These are phyloP conservation scores for Lepus townsendii DNA, from an alignment of 2,797 vertebrate genomes.

Conservation along the genomic window DNA sequence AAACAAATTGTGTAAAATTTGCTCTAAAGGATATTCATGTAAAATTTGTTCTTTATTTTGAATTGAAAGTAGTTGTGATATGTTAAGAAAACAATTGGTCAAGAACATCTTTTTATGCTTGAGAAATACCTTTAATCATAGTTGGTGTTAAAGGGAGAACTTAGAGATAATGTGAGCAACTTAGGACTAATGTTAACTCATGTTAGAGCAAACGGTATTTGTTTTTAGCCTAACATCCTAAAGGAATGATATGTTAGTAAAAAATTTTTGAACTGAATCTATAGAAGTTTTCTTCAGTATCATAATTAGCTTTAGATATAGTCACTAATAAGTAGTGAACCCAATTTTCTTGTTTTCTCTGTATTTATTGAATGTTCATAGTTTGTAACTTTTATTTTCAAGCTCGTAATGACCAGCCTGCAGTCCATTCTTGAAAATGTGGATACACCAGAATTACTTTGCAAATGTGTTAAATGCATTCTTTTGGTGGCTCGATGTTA, in stretches of 20 bases:
- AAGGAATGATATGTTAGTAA: conserved; percentile 16
- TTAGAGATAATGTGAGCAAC: not conserved
- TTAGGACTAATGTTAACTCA: conserved; percentile 24
- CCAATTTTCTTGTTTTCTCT: conserved; percentile 37
- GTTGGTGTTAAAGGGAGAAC: not conserved
- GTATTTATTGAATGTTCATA: conserved; percentile 50
- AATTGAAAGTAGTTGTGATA: conserved; percentile 49
- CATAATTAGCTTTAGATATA: not conserved
- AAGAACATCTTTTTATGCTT: conserved; percentile 41
- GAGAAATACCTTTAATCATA: conserved; percentile 32
- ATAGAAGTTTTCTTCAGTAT: conserved; percentile 16
- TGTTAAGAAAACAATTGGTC: conserved; percentile 12
- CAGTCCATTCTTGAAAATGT: conserved; percentile 99
- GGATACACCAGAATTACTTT: conserved; percentile 98
- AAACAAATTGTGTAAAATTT: conserved; percentile 36
- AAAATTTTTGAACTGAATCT: not conserved
- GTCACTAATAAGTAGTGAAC: conserved; percentile 9
- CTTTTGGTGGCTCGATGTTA: conserved; percentile 97
- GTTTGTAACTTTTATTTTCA: conserved; percentile 72
- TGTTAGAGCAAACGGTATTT: conserved; percentile 29
- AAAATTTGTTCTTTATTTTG: conserved; percentile 36
- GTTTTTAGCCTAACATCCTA: conserved; percentile 50
- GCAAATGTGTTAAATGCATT: conserved; percentile 98
- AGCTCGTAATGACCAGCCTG: conserved; percentile 99
- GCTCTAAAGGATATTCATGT: not conserved